Percentiles rank a stretch among this genome's conserved stretches.
Evolutionary conservation across 2,888 invertebrate genomes (phyloP).

Genomic region (Apodemia zela): DNA sequence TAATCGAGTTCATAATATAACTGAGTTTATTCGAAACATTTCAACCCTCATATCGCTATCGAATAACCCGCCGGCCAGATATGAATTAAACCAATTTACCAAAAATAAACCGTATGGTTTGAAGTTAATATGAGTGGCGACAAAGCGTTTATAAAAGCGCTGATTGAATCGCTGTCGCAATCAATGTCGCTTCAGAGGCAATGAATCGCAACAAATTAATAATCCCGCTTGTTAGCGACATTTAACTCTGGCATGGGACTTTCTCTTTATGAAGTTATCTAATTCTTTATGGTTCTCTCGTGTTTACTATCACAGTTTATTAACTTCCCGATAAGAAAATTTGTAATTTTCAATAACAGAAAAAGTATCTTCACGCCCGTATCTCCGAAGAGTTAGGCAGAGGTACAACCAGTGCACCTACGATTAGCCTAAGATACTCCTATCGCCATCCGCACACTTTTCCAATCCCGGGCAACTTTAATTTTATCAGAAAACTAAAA

Average conservation of each 20-base stretch:
- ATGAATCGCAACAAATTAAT: constrained; percentile 43
- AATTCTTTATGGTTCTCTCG: background rate
- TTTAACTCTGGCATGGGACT: constrained; percentile 21
- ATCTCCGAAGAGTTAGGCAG: too few species aligned
- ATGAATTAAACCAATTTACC: background rate
- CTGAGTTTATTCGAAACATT: background rate
- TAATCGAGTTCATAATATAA: too few species aligned
- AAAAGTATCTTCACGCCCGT: too few species aligned
- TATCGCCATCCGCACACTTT: too few species aligned
- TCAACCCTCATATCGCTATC: background rate
- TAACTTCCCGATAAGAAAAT: background rate
- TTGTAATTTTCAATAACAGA: too few species aligned
- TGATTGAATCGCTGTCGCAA: constrained; percentile 41
- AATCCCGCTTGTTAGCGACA: constrained; percentile 28
- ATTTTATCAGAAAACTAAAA: too few species aligned
- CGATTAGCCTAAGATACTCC: too few species aligned
- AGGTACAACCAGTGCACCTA: too few species aligned
- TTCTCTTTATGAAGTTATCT: constrained; percentile 10
- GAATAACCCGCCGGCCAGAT: background rate
- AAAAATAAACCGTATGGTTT: constrained; percentile 17
- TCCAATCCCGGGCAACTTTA: too few species aligned
- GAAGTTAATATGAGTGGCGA: constrained; percentile 24
- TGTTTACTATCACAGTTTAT: background rate
- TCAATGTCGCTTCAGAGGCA: constrained; percentile 36
- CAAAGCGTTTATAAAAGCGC: constrained; percentile 12